Evolutionary conservation across 2,797 vertebrate species (phyloP).

Genomic region (Geotrypetes seraphini): DNA sequence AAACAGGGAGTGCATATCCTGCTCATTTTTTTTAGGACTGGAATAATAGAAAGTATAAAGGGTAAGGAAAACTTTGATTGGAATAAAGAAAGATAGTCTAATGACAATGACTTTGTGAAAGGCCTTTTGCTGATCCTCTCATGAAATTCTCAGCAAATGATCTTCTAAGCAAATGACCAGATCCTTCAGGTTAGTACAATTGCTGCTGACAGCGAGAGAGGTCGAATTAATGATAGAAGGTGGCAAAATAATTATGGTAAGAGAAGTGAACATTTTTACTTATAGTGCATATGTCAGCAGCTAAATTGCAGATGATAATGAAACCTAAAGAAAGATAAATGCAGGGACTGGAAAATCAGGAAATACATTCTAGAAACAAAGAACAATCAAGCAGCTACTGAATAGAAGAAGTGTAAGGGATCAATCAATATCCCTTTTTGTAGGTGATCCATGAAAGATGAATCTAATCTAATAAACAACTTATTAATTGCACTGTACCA

Average conservation of each 20-base stretch:
- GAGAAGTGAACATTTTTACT: background rate
- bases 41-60: slow-evolving; percentile 2
- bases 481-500: too few relatives aligned
- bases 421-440: too few relatives aligned
- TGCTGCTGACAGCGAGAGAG: background rate
- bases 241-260: background rate
- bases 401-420: too few relatives aligned
- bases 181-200: background rate
- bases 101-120: background rate
- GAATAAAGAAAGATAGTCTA: background rate
- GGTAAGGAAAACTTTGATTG: background rate
- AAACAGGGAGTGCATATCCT: background rate
- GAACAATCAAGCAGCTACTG: too few relatives aligned
- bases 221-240: background rate
- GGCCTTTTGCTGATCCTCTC: background rate
- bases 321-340: background rate
- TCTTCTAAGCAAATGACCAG: background rate
- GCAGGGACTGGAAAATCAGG: too few relatives aligned
- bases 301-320: background rate
- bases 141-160: background rate
- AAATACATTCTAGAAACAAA: too few relatives aligned
- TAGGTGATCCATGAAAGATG: too few relatives aligned
- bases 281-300: background rate
- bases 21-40: background rate
- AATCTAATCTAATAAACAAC: too few relatives aligned